Evolutionary conservation across 2,888 invertebrate genomes (phyloP).

Genomic region (Toxonevra muliebris): DNA sequence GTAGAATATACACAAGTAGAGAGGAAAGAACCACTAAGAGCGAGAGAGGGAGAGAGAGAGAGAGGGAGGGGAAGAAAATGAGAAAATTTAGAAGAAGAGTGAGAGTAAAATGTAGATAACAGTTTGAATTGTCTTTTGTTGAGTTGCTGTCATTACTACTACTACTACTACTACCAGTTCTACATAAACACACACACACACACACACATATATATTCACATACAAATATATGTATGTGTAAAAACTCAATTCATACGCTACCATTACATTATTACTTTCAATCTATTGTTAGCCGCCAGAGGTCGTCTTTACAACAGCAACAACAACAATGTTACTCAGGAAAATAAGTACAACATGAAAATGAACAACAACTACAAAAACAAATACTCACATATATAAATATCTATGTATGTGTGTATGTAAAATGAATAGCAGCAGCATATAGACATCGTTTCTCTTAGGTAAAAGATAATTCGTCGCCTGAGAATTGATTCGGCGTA

Average conservation of each 20-base stretch:
- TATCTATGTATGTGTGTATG: conserved; percentile 3
- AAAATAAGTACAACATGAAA: background rate
- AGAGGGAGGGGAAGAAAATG: background rate
- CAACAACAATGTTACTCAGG: background rate
- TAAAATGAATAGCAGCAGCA: too few species aligned
- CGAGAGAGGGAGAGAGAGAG: background rate
- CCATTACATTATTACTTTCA: too few species aligned
- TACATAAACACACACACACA: conserved; percentile 22
- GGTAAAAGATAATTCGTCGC: too few species aligned
- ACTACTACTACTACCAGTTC: conserved; percentile 27
- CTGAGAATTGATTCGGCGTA: too few species aligned
- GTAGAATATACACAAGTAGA: too few species aligned
- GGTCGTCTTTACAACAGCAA: too few species aligned
- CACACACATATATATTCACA: conserved; percentile 29
- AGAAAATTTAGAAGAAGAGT: conserved; percentile 4
- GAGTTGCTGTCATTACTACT: conserved; percentile 44
- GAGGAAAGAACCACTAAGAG: conserved; percentile 21
- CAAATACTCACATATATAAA: background rate
- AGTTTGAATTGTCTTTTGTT: too few species aligned
- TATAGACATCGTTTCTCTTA: background rate
- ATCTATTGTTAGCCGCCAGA: too few species aligned
- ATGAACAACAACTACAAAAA: conserved; percentile 21
- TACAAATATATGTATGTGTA: conserved; percentile 30
- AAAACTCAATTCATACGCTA: conserved; percentile 26
- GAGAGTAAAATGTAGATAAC: background rate